phyloP scores from a whole-genome alignment of 2,797 vertebrate genomes.

The Onychomys torridus region DNA sequence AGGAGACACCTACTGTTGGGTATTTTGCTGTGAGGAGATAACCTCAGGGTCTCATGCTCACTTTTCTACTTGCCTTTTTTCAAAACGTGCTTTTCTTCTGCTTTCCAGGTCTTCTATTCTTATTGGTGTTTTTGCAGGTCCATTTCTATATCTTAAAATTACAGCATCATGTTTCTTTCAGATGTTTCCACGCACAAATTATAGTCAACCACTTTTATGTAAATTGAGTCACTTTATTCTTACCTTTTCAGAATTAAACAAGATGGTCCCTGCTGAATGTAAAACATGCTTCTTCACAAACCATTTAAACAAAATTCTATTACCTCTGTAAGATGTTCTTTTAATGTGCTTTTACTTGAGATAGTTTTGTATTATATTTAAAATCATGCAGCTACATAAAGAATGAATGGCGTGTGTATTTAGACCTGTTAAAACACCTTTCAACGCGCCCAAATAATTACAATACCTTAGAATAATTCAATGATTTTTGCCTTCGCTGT shows the following conservation, averaged over 20 bases:
- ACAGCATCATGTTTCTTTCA: neutral
- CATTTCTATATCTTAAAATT: neutral
- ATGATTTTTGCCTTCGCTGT: neutral
- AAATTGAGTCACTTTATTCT: neutral
- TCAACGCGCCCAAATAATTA: neutral
- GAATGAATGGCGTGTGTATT: neutral
- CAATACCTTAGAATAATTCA: neutral
- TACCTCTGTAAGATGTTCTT: neutral
- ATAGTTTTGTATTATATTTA: neutral
- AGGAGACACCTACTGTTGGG: neutral
- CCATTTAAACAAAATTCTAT: neutral
- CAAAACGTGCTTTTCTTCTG: neutral
- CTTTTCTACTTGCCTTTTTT: neutral
- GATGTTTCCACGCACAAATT: neutral
- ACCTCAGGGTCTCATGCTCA: too few species aligned
- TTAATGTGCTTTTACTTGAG: neutral
- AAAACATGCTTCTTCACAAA: neutral
- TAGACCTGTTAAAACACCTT: neutral
- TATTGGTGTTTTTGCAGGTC: neutral
- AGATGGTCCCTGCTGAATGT: neutral
- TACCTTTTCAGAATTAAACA: neutral
- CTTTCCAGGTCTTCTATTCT: neutral
- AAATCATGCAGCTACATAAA: neutral
- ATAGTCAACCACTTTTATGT: neutral
- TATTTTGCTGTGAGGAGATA: neutral